phyloP scores from a whole-genome alignment of 23 tunicate genomes.

The Phallusia fumigata region DNA sequence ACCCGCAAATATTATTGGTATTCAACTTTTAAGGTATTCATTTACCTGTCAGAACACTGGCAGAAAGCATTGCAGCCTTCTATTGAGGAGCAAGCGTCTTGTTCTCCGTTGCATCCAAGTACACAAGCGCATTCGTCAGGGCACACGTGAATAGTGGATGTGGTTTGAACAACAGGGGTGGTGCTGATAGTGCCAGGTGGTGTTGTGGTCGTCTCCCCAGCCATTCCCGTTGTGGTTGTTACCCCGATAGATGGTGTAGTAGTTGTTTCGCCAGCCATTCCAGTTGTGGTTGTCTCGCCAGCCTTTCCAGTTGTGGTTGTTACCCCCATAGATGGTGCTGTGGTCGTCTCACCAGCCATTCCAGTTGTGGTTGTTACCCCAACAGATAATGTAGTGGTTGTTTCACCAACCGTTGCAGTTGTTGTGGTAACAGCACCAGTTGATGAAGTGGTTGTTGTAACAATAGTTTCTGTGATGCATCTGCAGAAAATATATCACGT shows the following conservation, averaged over 20 bases:
- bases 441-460: slow-evolving; percentile 26
- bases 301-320: slow-evolving; percentile 31
- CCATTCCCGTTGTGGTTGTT: slow-evolving; percentile 19
- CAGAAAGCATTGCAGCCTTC: slow-evolving; percentile 61
- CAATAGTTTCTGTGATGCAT: slow-evolving; percentile 2
- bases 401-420: slow-evolving; percentile 10
- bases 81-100: slow-evolving; percentile 35
- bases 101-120: slow-evolving; percentile 76
- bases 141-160: slow-evolving; percentile 33
- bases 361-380: slow-evolving; percentile 33
- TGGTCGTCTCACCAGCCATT: slow-evolving; percentile 35
- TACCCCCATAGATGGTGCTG: slow-evolving; percentile 18
- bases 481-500: not conserved
- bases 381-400: slow-evolving; percentile 38
- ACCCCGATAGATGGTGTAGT: not conserved
- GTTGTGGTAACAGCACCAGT: slow-evolving; percentile 30
- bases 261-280: slow-evolving; percentile 23
- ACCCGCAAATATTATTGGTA: too few species aligned
- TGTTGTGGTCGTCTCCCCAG: slow-evolving; percentile 21
- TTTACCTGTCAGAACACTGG: slow-evolving; percentile 52
- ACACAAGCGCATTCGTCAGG: slow-evolving; percentile 51
- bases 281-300: slow-evolving; percentile 25
- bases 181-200: not conserved
- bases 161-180: slow-evolving; percentile 2
- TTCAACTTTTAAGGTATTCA: not conserved